Evolutionary conservation across 2,113 vertebrate genomes (phyloP).

Genomic region (Xenopus laevis): DNA sequence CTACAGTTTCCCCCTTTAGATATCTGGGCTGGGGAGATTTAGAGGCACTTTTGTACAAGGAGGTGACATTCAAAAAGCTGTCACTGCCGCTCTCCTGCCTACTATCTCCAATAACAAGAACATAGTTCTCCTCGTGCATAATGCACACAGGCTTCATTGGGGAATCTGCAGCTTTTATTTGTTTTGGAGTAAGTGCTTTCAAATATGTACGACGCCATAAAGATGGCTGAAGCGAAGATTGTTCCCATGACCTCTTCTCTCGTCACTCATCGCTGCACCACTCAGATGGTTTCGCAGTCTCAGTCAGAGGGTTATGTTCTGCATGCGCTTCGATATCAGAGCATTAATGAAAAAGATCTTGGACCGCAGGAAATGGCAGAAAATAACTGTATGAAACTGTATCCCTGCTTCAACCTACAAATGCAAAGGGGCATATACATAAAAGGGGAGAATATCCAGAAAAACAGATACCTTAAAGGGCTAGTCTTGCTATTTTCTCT

Average conservation of each 20-base stretch:
- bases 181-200: slow-evolving; percentile 10
- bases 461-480: too few relatives aligned
- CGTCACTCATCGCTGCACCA: slow-evolving; percentile 28
- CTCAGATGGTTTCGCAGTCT: not conserved
- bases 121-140: slow-evolving; percentile 28
- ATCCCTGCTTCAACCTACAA: too few relatives aligned
- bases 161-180: slow-evolving; percentile 18
- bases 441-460: too few relatives aligned
- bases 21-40: slow-evolving; percentile 32
- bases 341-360: too few relatives aligned
- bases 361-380: too few relatives aligned
- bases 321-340: not conserved
- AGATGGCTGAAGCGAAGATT: slow-evolving; percentile 12
- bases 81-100: slow-evolving; percentile 17
- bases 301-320: not conserved
- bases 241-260: slow-evolving; percentile 23
- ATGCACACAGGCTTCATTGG: slow-evolving; percentile 15
- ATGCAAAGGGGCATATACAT: too few relatives aligned
- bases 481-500: too few relatives aligned
- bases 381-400: too few relatives aligned
- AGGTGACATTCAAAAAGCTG: slow-evolving; percentile 45
- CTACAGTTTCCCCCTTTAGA: slow-evolving; percentile 20
- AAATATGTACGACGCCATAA: slow-evolving; percentile 16
- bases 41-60: slow-evolving; percentile 25
- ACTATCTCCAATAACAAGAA: slow-evolving; percentile 40